Evolutionary conservation across 2,113 vertebrate species (phyloP).

Genomic region (Paraplagusia blochii): DNA sequence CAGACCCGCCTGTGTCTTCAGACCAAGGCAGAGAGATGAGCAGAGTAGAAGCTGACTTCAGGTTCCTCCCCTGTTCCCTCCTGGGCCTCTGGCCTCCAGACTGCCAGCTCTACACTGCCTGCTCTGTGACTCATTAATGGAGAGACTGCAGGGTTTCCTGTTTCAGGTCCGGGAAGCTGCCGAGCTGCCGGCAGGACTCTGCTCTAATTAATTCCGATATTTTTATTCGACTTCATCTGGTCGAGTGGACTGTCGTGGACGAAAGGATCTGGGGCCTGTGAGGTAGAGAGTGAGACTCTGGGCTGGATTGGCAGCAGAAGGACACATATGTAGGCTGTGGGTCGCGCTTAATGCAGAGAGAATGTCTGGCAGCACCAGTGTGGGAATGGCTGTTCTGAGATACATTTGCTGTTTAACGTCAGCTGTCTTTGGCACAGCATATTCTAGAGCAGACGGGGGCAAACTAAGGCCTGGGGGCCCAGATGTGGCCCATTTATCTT

Average conservation of each 20-base stretch:
- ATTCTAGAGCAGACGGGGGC: too few relatives aligned
- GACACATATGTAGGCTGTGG: neutral
- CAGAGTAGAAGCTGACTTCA: conserved; percentile 28
- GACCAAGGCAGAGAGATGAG: conserved; percentile 8
- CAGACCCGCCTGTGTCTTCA: conserved; percentile 16
- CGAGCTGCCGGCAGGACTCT: conserved; percentile 25
- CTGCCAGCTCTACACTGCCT: conserved; percentile 11
- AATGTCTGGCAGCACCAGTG: neutral
- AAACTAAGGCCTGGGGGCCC: too few relatives aligned
- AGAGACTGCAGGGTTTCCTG: conserved; percentile 38
- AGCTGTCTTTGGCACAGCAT: neutral
- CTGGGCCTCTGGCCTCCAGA: conserved; percentile 30
- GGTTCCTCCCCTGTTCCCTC: conserved; percentile 25
- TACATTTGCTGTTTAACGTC: neutral
- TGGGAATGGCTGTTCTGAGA: neutral
- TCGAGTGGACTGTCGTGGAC: conserved; percentile 12
- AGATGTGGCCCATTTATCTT: too few relatives aligned
- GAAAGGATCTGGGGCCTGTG: neutral
- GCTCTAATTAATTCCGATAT: conserved; percentile 37
- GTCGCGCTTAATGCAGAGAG: neutral
- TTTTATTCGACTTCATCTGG: conserved; percentile 27
- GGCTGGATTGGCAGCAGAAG: neutral
- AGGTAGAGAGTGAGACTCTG: neutral
- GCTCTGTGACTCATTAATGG: conserved; percentile 57
- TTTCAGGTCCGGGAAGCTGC: conserved; percentile 24